Percentiles rank a stretch among this genome's conserved stretches.
Conservation (phyloP, 2,113 vertebrate genomes). For the Paralichthys olivaceus region DNA sequence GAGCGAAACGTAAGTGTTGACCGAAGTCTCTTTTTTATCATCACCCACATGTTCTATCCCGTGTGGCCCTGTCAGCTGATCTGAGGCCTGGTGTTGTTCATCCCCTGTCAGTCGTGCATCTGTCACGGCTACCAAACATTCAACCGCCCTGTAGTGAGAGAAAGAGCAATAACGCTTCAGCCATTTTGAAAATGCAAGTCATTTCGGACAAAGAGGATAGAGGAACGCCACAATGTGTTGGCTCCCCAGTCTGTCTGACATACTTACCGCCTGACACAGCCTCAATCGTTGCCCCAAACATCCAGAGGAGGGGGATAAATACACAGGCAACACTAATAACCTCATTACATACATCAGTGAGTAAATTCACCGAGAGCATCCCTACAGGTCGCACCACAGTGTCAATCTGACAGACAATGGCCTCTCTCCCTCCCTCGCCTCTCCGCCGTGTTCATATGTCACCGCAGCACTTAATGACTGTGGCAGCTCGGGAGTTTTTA, state of each 20-base stretch:
- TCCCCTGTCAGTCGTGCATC: slow-evolving; percentile 27
- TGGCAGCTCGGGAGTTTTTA: slow-evolving; percentile 24
- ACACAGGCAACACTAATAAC: slow-evolving; percentile 27
- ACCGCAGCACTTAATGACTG: slow-evolving; percentile 32
- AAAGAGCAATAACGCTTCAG: slow-evolving; percentile 24
- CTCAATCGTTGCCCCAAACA: neutral
- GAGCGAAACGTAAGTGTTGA: slow-evolving; percentile 88
- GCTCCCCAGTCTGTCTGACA: slow-evolving; percentile 40
- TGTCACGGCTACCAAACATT: slow-evolving; percentile 20
- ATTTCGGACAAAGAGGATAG: slow-evolving; percentile 11
- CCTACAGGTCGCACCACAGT: slow-evolving; percentile 19
- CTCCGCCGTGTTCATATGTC: slow-evolving; percentile 23
- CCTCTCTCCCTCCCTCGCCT: neutral
- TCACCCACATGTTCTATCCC: too few relatives aligned
- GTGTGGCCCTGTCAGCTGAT: too few relatives aligned
- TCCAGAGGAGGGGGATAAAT: slow-evolving; percentile 1
- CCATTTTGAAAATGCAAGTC: slow-evolving; percentile 19
- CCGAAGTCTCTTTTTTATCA: slow-evolving; percentile 22
- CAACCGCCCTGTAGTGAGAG: neutral
- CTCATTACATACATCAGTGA: slow-evolving; percentile 35
- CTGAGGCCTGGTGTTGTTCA: neutral
- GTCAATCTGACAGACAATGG: slow-evolving; percentile 31
- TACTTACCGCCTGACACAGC: slow-evolving; percentile 32
- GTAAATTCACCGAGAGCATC: neutral
- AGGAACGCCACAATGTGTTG: slow-evolving; percentile 7